Evolutionary conservation across 2,888 invertebrate species (phyloP).

Genomic region (Galerucella calmariensis): DNA sequence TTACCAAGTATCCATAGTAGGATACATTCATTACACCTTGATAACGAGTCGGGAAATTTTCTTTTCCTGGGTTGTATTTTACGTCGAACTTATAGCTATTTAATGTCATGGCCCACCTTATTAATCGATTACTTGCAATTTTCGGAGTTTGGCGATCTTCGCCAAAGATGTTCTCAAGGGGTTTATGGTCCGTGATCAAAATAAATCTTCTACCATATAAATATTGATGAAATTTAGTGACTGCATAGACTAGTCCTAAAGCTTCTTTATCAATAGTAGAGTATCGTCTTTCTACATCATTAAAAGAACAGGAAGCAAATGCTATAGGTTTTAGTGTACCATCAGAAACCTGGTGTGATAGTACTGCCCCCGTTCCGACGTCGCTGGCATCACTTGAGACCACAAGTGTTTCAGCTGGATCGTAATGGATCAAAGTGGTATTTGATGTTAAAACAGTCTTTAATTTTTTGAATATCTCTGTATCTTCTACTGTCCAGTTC

Average conservation of each 20-base stretch:
- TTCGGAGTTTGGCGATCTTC: conserved; percentile 14
- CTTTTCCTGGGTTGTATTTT: not conserved
- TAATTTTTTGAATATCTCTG: conserved; percentile 34
- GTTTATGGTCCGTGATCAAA: conserved; percentile 35
- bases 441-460: conserved; percentile 35
- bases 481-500: conserved; percentile 33
- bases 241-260: conserved; percentile 35
- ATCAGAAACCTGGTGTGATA: conserved; percentile 35
- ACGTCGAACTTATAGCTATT: not conserved
- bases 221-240: conserved; percentile 35
- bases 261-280: conserved; percentile 43
- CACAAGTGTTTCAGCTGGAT: conserved; percentile 30
- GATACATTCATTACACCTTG: too few species aligned
- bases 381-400: conserved; percentile 39
- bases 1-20: too few species aligned
- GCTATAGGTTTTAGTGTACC: conserved; percentile 32
- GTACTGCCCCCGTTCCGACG: conserved; percentile 34
- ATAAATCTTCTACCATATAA: conserved; percentile 29
- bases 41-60: not conserved
- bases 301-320: conserved; percentile 36
- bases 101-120: conserved; percentile 22
- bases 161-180: conserved; percentile 17
- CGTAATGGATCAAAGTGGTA: conserved; percentile 40
- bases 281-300: conserved; percentile 11
- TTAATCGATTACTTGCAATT: conserved; percentile 27